Base-by-base conservation (phyloP, 2,113 vertebrate species). In the Seriola dumerili region DNA sequence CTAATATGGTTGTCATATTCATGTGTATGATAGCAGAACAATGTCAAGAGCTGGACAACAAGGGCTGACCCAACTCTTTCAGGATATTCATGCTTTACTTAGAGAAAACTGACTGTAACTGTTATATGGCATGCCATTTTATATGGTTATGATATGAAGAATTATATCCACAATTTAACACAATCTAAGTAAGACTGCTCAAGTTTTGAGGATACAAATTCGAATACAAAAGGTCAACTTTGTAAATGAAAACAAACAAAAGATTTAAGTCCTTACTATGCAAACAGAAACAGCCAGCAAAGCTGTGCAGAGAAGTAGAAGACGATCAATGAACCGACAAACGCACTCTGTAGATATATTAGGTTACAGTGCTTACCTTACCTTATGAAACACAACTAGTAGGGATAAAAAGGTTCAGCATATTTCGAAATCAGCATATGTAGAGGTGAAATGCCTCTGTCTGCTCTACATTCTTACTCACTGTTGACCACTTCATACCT, bases 1-100 rank as follows among this genome's bases (percentile, higher is more conserved):
- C 66, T 83, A 62, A 86, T 81, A 65, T 40, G 58, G 72, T 72
- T 86, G 72, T 85, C 69, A 78, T 81, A 90, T 78, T 61, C 44
- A 72, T 76, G 76, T 65, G 67, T 63, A 36, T 54, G 65, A 90
- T 59, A 80, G 68, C 54, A 69, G 17, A 76, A 68, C 68, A 46
- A 65, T 70, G 70, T 70, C 58, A 82, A 78, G 59, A 65, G 42
- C 78, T 72, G 81, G 67, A 81, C 81, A 81, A 86, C 72, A 73
- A 65, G 57, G 32, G 62, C 52, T 76, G 69, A 83, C 54, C 72
- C 54, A 52, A 23, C 12, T 67, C 25, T 71, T 76, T 52, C 59
- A 68, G 57, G 76, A 83, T 32, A 66, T 62, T 70, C 21, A 73
- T 57, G 57, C 44, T 73, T 61, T 63, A 72, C 69, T 80, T 54